phyloP scores from a whole-genome alignment of 2,888 invertebrate species.

The Didymodactylos carnosus region DNA sequence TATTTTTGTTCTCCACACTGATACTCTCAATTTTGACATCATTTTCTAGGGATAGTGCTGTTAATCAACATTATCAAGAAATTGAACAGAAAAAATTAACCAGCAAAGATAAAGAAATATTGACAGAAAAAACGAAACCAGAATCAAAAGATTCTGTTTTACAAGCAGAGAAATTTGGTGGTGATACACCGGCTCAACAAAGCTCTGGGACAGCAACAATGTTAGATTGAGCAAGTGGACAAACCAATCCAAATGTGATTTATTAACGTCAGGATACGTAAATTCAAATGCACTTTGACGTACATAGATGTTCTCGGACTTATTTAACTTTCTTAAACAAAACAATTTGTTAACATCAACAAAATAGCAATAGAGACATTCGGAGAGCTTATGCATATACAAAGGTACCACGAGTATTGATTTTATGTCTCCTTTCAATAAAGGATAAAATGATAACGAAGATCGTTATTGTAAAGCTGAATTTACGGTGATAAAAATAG shows the following conservation, averaged over 20 bases:
- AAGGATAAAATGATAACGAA: neutral
- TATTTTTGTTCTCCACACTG: no score
- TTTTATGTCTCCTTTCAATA: neutral
- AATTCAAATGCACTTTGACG: no score
- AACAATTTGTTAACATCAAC: no score
- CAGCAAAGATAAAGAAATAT: neutral
- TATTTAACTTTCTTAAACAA: no score
- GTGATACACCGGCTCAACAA: neutral
- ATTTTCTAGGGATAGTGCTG: neutral
- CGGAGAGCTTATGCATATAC: neutral
- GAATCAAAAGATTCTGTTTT: neutral
- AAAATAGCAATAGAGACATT: neutral
- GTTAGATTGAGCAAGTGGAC: neutral
- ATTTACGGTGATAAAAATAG: no score
- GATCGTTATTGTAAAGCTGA: neutral
- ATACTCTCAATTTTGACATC: no score
- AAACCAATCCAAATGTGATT: neutral
- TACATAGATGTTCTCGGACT: no score
- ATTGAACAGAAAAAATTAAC: neutral
- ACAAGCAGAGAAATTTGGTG: neutral
- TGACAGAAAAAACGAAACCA: neutral
- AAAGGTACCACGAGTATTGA: neutral
- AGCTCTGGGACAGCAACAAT: neutral
- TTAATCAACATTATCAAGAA: neutral
- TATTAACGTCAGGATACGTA: no score